Conservation (phyloP, 2,797 vertebrate species). For the Darevskia mixta region DNA sequence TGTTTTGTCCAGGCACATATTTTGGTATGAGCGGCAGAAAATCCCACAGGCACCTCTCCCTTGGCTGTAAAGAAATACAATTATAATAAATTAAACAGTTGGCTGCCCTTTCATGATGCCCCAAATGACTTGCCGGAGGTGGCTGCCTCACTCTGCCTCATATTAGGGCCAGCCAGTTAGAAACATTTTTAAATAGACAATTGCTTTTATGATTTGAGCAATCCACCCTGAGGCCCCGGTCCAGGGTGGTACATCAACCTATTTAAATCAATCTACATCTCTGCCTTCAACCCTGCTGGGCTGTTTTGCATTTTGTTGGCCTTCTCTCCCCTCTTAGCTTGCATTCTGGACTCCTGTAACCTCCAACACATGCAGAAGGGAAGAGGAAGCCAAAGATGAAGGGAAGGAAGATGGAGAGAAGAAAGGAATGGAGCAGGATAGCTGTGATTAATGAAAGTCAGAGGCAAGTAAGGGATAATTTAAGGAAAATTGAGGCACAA, state of each 20-base stretch:
- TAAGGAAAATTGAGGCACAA: too few species aligned
- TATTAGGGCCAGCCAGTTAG: too few species aligned
- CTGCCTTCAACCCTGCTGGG: background rate
- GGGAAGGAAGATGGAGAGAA: too few species aligned
- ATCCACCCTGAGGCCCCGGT: background rate
- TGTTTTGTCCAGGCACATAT: too few species aligned
- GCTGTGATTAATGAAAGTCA: background rate
- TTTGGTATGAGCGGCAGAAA: too few species aligned
- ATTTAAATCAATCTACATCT: background rate
- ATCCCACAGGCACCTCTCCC: too few species aligned
- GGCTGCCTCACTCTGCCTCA: background rate
- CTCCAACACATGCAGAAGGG: too few species aligned
- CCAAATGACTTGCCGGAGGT: too few species aligned
- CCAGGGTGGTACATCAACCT: background rate
- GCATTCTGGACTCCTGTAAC: too few species aligned
- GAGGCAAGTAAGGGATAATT: background rate
- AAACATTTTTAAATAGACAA: background rate
- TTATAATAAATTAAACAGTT: too few species aligned
- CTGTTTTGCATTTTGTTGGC: background rate
- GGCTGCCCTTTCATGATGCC: background rate
- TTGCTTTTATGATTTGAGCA: background rate
- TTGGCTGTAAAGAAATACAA: too few species aligned
- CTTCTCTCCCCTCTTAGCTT: background rate
- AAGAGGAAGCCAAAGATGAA: too few species aligned
- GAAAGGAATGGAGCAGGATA: conserved; percentile 25